Percentiles rank a stretch among this genome's conserved stretches.
phyloP scores from a whole-genome alignment of 2,797 vertebrate genomes.

The Myiotriccus ornatus region DNA sequence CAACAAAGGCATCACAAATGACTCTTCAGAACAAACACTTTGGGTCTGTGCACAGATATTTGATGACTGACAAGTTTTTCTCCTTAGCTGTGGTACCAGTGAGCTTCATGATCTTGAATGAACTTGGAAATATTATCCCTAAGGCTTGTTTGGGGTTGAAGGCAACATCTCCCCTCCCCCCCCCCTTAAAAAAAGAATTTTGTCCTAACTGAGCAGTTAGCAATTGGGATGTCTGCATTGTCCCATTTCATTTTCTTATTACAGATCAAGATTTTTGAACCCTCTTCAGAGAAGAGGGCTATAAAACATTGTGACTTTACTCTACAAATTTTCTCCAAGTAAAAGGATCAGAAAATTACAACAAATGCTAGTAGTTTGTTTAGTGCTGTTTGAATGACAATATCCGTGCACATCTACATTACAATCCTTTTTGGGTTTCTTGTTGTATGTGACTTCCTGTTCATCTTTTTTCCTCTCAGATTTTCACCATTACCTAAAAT shows the following conservation, averaged over 20 bases:
- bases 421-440: background rate
- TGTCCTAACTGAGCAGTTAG: background rate
- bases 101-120: conserved; percentile 6
- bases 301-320: background rate
- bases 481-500: conserved; percentile 47
- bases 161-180: background rate
- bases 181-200: background rate
- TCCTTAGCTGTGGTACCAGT: background rate
- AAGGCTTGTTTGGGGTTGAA: background rate
- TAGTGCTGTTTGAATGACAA: background rate
- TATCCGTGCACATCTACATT: background rate
- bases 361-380: background rate
- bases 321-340: background rate
- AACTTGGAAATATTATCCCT: background rate
- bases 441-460: background rate
- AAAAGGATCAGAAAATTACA: background rate
- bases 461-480: background rate
- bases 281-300: background rate
- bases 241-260: background rate
- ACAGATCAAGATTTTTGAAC: background rate
- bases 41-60: background rate
- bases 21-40: background rate
- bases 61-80: background rate
- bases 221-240: background rate
- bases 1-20: background rate